Evolutionary conservation across 2,888 invertebrate species (phyloP).

Genomic region (Ligdia adustata): DNA sequence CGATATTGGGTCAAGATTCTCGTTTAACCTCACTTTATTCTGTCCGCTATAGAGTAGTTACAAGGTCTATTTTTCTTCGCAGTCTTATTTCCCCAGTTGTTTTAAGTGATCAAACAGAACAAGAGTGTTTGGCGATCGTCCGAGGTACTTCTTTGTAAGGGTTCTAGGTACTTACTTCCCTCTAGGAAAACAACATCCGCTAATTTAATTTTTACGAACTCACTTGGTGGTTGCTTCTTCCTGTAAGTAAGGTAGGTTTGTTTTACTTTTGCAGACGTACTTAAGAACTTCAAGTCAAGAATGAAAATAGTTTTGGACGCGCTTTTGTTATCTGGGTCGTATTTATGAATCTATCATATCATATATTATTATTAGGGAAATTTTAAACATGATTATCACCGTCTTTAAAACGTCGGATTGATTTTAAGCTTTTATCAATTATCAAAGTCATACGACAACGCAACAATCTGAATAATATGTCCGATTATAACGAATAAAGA

Average conservation of each 20-base stretch:
- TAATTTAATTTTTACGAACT: conserved; percentile 46
- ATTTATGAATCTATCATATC: too few relatives aligned
- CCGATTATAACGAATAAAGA: too few relatives aligned
- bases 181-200: conserved; percentile 38
- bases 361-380: too few relatives aligned
- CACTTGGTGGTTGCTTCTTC: conserved; percentile 12
- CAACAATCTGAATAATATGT: too few relatives aligned
- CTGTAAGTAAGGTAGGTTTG: neutral
- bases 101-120: conserved; percentile 35
- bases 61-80: neutral
- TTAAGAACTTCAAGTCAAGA: too few relatives aligned
- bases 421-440: too few relatives aligned
- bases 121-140: conserved; percentile 34
- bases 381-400: too few relatives aligned
- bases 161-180: conserved; percentile 32
- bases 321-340: too few relatives aligned
- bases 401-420: too few relatives aligned
- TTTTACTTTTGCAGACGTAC: conserved; percentile 5
- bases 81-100: conserved; percentile 14
- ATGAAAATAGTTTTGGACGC: too few relatives aligned
- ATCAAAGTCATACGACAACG: too few relatives aligned
- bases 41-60: neutral
- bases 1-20: conserved; percentile 30
- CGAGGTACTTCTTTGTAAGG: conserved; percentile 25
- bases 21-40: neutral